Conservation (phyloP, 2,888 invertebrate species). For the Nipponacmea schrenckii region DNA sequence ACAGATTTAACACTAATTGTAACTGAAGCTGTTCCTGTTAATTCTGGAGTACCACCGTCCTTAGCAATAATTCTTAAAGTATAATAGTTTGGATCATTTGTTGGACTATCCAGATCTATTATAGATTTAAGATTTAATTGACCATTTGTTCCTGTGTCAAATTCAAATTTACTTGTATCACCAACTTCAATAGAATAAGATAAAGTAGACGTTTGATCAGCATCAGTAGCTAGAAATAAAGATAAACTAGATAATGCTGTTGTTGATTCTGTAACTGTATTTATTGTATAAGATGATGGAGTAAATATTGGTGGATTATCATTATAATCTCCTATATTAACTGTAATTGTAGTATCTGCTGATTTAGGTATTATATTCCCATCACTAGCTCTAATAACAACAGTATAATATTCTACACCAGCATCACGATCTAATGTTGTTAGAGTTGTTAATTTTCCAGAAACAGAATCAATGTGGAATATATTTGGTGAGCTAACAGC, state of each 20-base stretch:
- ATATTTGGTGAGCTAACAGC: slow-evolving; percentile 25
- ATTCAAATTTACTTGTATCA: slow-evolving; percentile 31
- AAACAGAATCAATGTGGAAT: slow-evolving; percentile 41
- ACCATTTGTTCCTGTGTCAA: slow-evolving; percentile 26
- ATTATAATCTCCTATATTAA: slow-evolving; percentile 28
- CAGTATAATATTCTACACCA: slow-evolving; percentile 23
- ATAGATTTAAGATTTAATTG: slow-evolving; percentile 30
- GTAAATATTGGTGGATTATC: slow-evolving; percentile 30
- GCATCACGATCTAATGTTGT: slow-evolving; percentile 37
- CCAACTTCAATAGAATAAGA: slow-evolving; percentile 32
- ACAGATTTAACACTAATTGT: slow-evolving; percentile 23
- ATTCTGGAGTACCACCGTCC: slow-evolving; percentile 21
- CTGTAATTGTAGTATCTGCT: slow-evolving; percentile 9
- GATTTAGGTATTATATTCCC: slow-evolving; percentile 11
- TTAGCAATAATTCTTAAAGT: slow-evolving; percentile 32
- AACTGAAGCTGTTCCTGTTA: slow-evolving; percentile 22
- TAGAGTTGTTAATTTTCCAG: slow-evolving; percentile 37
- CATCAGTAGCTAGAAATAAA: slow-evolving; percentile 33
- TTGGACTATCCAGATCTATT: slow-evolving; percentile 25
- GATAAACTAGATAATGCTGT: slow-evolving; percentile 23
- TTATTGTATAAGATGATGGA: slow-evolving; percentile 11
- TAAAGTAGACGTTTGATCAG: slow-evolving; percentile 32
- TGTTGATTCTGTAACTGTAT: slow-evolving; percentile 33
- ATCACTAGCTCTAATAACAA: slow-evolving; percentile 22
- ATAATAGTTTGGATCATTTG: slow-evolving; percentile 32